These are phyloP conservation scores for Apus apus DNA, from an alignment of 2,113 vertebrate species.

Conservation along the genomic window DNA sequence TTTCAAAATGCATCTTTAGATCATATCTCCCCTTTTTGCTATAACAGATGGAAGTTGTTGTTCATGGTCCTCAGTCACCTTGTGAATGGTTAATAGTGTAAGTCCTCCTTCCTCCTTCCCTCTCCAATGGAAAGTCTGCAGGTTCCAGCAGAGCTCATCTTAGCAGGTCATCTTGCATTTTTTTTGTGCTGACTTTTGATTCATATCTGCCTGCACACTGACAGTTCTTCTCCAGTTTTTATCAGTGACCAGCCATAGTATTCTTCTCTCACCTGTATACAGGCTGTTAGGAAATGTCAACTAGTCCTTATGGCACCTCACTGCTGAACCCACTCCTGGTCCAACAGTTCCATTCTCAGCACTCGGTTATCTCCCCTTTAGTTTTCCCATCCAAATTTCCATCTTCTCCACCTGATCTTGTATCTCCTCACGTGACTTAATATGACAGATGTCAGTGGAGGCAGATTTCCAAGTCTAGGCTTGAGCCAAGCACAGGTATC, in stretches of 20 bases:
- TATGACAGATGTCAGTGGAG: not conserved
- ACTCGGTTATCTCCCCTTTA: not conserved
- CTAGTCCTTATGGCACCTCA: not conserved
- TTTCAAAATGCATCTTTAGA: not conserved
- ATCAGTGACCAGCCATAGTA: not conserved
- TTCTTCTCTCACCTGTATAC: not conserved
- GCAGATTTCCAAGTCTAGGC: not conserved
- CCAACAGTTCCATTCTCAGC: not conserved
- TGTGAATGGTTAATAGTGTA: not conserved
- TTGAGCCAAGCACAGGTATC: not conserved
- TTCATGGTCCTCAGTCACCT: not conserved
- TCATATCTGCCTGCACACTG: not conserved
- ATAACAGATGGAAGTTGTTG: not conserved
- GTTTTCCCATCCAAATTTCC: not conserved
- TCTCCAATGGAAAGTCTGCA: not conserved
- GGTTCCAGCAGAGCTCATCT: not conserved
- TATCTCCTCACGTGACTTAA: not conserved
- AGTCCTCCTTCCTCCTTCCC: not conserved
- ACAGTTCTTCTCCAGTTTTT: not conserved
- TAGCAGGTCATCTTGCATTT: not conserved
- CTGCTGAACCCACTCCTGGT: accelerated
- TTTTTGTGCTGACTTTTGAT: not conserved
- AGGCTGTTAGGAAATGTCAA: not conserved
- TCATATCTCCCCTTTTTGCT: not conserved
- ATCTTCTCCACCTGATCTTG: not conserved